phyloP scores from a whole-genome alignment of 37 sponge, comb jelly and placozoan species.

The Theonella swinhoei region DNA sequence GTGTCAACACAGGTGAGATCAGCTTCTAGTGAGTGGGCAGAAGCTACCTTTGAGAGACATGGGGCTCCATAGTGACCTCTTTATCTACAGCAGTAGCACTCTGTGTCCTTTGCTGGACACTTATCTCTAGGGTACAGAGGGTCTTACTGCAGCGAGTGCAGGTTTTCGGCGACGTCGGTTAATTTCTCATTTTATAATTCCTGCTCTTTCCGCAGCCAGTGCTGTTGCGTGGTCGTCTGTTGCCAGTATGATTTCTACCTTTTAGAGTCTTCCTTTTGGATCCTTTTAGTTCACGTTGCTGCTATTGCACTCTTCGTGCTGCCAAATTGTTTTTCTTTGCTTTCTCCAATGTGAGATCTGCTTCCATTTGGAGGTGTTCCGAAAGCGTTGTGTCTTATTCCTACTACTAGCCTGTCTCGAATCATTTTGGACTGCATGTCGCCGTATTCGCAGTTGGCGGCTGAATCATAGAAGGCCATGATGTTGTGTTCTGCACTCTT shows the following conservation, averaged over 20 bases:
- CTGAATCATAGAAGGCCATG: background rate
- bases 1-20: background rate
- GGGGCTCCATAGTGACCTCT: background rate
- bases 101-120: no score
- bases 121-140: no score
- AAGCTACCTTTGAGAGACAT: background rate
- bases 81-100: background rate
- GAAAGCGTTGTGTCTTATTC: constrained; percentile 15
- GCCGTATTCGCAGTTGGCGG: background rate
- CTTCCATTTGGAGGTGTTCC: constrained; percentile 10
- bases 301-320: constrained; percentile 4
- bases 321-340: constrained; percentile 10
- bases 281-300: constrained; percentile 13
- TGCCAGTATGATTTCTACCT: no score
- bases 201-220: no score
- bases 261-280: no score
- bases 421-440: background rate
- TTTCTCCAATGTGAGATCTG: constrained; percentile 28
- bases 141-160: no score
- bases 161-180: no score
- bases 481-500: constrained; percentile 19
- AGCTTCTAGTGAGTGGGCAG: background rate
- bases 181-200: no score
- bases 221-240: no score
- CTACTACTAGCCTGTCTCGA: constrained; percentile 18